Percentiles rank a stretch among this genome's conserved stretches.
Conservation (phyloP, 2,888 invertebrate species). For the Sialis fuliginosa region DNA sequence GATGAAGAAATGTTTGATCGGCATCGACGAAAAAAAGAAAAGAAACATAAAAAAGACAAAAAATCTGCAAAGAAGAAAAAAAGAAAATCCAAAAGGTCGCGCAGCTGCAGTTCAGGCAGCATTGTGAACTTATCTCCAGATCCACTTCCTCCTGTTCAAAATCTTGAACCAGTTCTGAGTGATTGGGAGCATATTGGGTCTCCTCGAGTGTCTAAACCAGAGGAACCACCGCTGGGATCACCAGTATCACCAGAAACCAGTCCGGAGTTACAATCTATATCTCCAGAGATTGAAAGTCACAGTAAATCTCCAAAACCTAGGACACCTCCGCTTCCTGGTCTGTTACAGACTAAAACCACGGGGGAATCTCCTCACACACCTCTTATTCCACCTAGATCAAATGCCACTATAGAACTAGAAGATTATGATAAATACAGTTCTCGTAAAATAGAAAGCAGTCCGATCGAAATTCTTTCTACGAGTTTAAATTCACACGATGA, state of each 20-base stretch:
- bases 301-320: constrained; percentile 29
- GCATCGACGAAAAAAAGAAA: constrained; percentile 49
- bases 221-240: constrained; percentile 28
- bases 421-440: constrained; percentile 27
- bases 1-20: constrained; percentile 15
- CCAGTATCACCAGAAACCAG: constrained; percentile 37
- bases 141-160: constrained; percentile 13
- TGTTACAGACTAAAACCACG: constrained; percentile 13
- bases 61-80: constrained; percentile 57
- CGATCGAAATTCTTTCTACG: background rate
- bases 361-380: constrained; percentile 54
- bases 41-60: constrained; percentile 47
- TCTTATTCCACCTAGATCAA: constrained; percentile 33
- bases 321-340: constrained; percentile 21
- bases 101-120: constrained; percentile 49
- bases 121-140: constrained; percentile 35
- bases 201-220: background rate
- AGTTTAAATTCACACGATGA: constrained; percentile 4
- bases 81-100: constrained; percentile 42
- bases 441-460: constrained; percentile 10
- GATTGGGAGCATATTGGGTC: constrained; percentile 28
- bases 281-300: constrained; percentile 20
- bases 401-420: constrained; percentile 32
- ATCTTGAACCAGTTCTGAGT: constrained; percentile 24
- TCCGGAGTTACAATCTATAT: constrained; percentile 22